A percentile compares a stretch with the other conserved stretches of the same genome.
phyloP scores from a whole-genome alignment of 2,888 invertebrate genomes.

The Podotricha telesiphe region DNA sequence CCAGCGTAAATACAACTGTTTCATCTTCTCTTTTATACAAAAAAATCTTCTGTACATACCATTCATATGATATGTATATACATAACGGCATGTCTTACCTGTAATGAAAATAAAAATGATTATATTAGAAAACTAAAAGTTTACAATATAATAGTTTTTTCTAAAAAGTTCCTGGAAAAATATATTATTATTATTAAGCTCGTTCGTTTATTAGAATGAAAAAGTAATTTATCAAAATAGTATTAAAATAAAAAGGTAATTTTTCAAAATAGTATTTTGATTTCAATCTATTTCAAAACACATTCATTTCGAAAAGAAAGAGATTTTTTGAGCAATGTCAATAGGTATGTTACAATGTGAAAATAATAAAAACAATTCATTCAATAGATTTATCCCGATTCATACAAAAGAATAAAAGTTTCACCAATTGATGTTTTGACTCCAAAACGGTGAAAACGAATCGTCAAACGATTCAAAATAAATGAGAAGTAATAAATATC shows the following conservation, averaged over 20 bases:
- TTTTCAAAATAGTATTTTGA: too few relatives aligned
- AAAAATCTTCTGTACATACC: slow-evolving; percentile 4
- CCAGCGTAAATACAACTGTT: too few relatives aligned
- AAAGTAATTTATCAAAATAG: too few relatives aligned
- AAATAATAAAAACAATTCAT: slow-evolving; percentile 14
- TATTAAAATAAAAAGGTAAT: too few relatives aligned
- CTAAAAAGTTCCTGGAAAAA: too few relatives aligned
- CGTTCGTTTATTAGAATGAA: too few relatives aligned
- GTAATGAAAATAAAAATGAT: too few relatives aligned
- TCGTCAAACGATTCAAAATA: slow-evolving; percentile 15
- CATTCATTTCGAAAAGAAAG: not conserved
- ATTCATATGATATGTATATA: not conserved
- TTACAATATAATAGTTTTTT: too few relatives aligned
- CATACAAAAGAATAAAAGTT: slow-evolving; percentile 20
- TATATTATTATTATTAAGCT: too few relatives aligned
- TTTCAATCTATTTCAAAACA: not conserved
- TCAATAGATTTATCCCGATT: slow-evolving; percentile 14
- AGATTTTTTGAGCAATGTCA: not conserved
- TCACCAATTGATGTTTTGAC: slow-evolving; percentile 21
- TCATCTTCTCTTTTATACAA: too few relatives aligned
- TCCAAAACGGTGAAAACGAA: slow-evolving; percentile 3
- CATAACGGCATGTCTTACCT: slow-evolving; percentile 20
- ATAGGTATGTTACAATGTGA: not conserved
- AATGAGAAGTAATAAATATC: slow-evolving; percentile 9
- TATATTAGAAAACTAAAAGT: too few relatives aligned